phyloP scores from a whole-genome alignment of 2,797 vertebrate genomes.

The Liasis olivaceus region DNA sequence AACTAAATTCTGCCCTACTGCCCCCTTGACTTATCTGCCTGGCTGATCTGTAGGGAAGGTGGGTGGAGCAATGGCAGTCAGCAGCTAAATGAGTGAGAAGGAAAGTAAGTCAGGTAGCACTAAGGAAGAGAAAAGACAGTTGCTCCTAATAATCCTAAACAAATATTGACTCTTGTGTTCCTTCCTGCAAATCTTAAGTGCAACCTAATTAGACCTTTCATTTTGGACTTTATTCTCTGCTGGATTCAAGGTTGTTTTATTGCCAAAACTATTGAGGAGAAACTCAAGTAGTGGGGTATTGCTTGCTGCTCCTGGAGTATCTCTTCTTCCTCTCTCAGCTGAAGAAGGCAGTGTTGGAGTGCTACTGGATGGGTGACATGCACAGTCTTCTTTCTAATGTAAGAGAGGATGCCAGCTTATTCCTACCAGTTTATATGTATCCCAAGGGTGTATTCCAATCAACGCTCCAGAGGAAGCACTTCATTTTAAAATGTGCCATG shows the following conservation, averaged over 20 bases:
- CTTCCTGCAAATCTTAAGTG: not conserved
- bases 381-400: not conserved
- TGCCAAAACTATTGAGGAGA: not conserved
- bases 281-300: not conserved
- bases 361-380: not conserved
- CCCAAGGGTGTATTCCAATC: not conserved
- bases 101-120: not conserved
- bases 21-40: not conserved
- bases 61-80: not conserved
- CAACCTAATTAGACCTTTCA: not conserved
- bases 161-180: not conserved
- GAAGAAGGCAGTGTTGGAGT: not conserved
- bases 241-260: not conserved
- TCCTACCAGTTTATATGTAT: not conserved
- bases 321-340: not conserved
- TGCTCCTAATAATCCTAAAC: not conserved
- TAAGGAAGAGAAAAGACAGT: not conserved
- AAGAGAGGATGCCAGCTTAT: not conserved
- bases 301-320: not conserved
- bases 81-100: not conserved
- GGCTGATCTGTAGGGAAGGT: not conserved
- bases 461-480: not conserved
- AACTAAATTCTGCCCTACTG: not conserved
- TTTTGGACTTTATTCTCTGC: not conserved
- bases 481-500: not conserved